A percentile compares a stretch with the other conserved stretches of the same genome.
phyloP scores from a whole-genome alignment of 2,888 invertebrate species.

The Diarsia rubi region DNA sequence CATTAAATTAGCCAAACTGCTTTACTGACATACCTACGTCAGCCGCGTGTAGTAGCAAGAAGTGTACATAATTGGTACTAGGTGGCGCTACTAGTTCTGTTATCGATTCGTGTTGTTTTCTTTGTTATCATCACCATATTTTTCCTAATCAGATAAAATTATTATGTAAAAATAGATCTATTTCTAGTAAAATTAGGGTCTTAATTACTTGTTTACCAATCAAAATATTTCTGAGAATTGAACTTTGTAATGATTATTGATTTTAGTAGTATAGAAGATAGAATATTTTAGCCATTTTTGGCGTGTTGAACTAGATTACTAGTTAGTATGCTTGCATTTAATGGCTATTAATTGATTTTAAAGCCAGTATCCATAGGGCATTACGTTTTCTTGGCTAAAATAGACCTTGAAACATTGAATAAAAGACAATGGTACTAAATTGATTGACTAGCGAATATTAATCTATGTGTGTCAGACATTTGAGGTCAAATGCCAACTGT shows the following conservation, averaged over 20 bases:
- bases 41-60: background rate
- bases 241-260: background rate
- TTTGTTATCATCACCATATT: constrained; percentile 26
- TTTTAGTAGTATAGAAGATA: background rate
- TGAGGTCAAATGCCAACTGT: constrained; percentile 49
- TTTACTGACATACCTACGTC: background rate
- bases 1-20: background rate
- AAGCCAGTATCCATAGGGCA: background rate
- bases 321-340: background rate
- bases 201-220: background rate
- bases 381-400: background rate
- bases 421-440: background rate
- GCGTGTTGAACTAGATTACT: background rate
- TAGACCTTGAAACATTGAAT: too few species aligned
- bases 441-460: constrained; percentile 2
- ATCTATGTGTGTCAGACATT: constrained; percentile 46
- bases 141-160: constrained; percentile 20
- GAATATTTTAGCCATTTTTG: background rate
- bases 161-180: background rate
- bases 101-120: constrained; percentile 1
- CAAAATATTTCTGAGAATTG: background rate
- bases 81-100: constrained; percentile 19
- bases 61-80: constrained; percentile 30
- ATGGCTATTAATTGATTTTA: background rate
- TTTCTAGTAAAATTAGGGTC: background rate